These are phyloP conservation scores for Chlamydotis undulata DNA, from an alignment of 2,113 vertebrate genomes.

Conservation along the genomic window DNA sequence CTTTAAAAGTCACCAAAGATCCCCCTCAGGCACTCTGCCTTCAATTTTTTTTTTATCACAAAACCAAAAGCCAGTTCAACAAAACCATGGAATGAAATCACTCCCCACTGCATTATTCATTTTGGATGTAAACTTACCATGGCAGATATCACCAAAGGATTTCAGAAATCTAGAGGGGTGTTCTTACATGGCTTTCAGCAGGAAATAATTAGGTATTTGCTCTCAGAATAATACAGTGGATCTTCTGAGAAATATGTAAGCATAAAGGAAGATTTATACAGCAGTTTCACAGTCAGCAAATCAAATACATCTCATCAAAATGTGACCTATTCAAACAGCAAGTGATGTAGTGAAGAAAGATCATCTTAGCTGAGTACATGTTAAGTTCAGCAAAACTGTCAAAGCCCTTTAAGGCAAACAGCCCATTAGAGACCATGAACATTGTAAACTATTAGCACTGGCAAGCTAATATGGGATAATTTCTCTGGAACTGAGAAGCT, in stretches of 20 bases:
- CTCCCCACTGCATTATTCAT: background rate
- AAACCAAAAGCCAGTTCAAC: background rate
- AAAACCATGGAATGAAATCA: background rate
- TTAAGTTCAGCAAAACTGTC: slow-evolving; percentile 54
- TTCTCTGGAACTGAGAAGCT: background rate
- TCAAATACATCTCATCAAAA: slow-evolving; percentile 38
- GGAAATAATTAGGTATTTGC: slow-evolving; percentile 50
- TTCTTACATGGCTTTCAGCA: slow-evolving; percentile 10
- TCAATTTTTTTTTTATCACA: background rate
- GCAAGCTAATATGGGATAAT: slow-evolving; percentile 23
- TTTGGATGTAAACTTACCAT: background rate
- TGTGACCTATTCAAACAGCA: slow-evolving; percentile 67
- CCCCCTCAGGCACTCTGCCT: background rate
- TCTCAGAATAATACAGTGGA: slow-evolving; percentile 4
- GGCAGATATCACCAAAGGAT: slow-evolving; percentile 8
- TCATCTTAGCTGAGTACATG: slow-evolving; percentile 4
- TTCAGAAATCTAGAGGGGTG: background rate
- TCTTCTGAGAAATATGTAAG: background rate
- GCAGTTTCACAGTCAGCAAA: slow-evolving; percentile 17
- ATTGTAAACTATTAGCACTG: slow-evolving; percentile 38
- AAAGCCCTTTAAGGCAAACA: slow-evolving; percentile 37
- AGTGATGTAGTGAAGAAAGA: slow-evolving; percentile 34
- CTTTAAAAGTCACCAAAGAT: background rate
- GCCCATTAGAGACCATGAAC: slow-evolving; percentile 19
- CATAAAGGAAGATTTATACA: background rate